phyloP scores from a whole-genome alignment of 1,140 invertebrate species.

The Lepidotrigona ventralis region DNA sequence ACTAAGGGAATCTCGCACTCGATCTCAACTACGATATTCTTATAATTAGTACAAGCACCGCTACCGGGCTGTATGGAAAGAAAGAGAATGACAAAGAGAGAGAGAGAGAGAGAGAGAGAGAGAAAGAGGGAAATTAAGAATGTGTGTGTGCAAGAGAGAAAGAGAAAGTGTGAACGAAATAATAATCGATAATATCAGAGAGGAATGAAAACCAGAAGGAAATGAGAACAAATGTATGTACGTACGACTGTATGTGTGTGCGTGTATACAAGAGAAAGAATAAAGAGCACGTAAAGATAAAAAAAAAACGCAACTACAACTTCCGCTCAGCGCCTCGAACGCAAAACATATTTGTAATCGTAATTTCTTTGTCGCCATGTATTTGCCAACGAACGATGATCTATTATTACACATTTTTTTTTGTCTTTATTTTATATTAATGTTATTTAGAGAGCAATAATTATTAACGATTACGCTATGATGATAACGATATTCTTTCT shows the following conservation, averaged over 20 bases:
- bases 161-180: not conserved
- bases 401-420: conserved; percentile 63
- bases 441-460: conserved; percentile 76
- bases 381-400: conserved; percentile 79
- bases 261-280: conserved; percentile 16
- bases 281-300: conserved; percentile 55
- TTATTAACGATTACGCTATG: conserved; percentile 74
- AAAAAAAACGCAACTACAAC: conserved; percentile 59
- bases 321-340: conserved; percentile 78
- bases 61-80: conserved; percentile 73
- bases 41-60: conserved; percentile 67
- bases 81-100: conserved; percentile 39
- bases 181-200: not conserved
- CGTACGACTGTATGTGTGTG: not conserved
- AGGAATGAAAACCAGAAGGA: not conserved
- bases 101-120: not conserved
- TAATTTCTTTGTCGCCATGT: conserved; percentile 78
- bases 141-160: not conserved
- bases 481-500: conserved; percentile 78
- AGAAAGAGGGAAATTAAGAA: not conserved
- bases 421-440: conserved; percentile 77
- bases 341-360: conserved; percentile 74
- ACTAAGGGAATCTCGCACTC: conserved; percentile 50
- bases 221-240: not conserved
- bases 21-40: conserved; percentile 68